Conservation (phyloP, 2,888 invertebrate genomes). For the Orthosia cruda region DNA sequence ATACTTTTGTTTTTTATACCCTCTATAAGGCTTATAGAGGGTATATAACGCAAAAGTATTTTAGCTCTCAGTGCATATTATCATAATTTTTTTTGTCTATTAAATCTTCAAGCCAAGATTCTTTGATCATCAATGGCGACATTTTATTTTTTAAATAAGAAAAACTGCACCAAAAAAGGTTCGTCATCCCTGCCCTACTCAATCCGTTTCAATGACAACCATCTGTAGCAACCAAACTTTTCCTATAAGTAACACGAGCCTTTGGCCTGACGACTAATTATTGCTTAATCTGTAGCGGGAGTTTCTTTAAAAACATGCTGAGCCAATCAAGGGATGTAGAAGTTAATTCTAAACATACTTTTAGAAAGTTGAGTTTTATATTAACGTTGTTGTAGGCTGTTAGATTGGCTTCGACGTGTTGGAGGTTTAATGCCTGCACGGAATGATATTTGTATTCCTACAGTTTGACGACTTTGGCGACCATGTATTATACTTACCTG, state of each 20-base stretch:
- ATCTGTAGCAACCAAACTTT: slow-evolving; percentile 55
- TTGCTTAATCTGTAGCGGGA: slow-evolving; percentile 64
- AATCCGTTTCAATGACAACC: slow-evolving; percentile 46
- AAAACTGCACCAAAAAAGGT: no score
- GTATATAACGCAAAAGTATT: no score
- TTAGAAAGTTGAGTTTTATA: slow-evolving; percentile 28
- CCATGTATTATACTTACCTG: neutral
- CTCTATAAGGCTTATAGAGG: no score
- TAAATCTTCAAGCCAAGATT: no score
- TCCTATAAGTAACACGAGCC: slow-evolving; percentile 67
- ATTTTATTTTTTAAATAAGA: no score
- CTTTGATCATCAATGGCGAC: no score
- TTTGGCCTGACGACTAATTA: slow-evolving; percentile 62
- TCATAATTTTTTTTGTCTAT: no score
- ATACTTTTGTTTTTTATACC: no score
- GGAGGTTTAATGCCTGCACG: neutral
- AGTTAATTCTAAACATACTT: slow-evolving; percentile 33
- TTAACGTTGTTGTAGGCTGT: slow-evolving; percentile 4
- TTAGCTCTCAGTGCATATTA: no score
- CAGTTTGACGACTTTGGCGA: neutral
- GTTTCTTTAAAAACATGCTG: slow-evolving; percentile 53
- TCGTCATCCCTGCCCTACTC: neutral
- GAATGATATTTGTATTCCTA: neutral
- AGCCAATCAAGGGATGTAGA: slow-evolving; percentile 53
- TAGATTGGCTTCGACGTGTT: slow-evolving; percentile 5